Evolutionary conservation across 1,140 invertebrate species (phyloP), one percentile per base, ranked within the genome.

Genomic region (Lepidotrigona ventralis): DNA sequence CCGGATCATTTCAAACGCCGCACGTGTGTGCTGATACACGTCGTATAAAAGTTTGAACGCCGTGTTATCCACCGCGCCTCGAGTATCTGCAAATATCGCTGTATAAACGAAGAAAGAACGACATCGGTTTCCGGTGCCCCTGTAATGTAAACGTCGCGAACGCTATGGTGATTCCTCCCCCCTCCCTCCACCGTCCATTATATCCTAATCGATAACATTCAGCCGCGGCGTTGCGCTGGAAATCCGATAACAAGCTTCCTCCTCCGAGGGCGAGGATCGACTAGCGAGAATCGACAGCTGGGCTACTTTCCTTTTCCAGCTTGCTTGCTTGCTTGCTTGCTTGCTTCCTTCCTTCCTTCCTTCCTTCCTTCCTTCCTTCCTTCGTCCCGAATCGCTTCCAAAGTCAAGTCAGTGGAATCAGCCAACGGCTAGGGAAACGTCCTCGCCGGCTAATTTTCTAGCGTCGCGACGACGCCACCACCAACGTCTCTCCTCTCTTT

Each of bases 391-490:
- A 66, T 12, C 29, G 21, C 23, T 51, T 14, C 19, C 54, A 39
- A 21, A 29, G 58, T 29, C 39, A 39, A 64, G 19, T 69, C 51
- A 8, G 26, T 26, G 64, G 56, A 53, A 63, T 78, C 63, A 83
- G 63, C 76, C 71, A 39, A 66, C 64, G 66, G 63, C 26, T 54
- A 66, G 26, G 75, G 39, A 75, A 83, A 33, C 70, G 33, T 79
- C 58, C 66, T 39, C 46, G 56, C 79, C n/a, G 86, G 80, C 64
- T 82, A 84, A 87, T 87, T 85, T 56, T 79, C 71, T 71, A 87
- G 70, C 71, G 51, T 58, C 78, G 64, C 66, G 66, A 70, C 77
- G 77, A 15, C 63, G 51, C 72, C 33, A 46, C 39, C 39, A 46
- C 6, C 39, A 46, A 6, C 39, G 39, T 46, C 56, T 64, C 29